Evolutionary conservation across 2,113 vertebrate genomes (phyloP).

Genomic region (Psophia crepitans): DNA sequence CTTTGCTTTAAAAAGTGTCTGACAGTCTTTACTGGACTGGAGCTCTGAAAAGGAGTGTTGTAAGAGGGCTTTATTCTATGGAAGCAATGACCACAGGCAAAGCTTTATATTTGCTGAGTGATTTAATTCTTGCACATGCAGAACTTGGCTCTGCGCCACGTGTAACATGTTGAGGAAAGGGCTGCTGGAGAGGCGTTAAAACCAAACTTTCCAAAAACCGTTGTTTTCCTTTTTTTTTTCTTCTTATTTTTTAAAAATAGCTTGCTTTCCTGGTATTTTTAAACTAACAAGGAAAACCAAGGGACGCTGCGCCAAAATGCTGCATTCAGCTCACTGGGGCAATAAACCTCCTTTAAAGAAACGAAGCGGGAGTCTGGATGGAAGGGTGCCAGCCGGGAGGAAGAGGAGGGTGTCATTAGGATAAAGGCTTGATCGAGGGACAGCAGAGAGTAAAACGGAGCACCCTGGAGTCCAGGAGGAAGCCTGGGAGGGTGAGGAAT

Average conservation of each 20-base stretch:
- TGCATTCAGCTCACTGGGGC: background rate
- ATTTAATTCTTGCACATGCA: conserved; percentile 72
- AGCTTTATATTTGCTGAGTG: conserved; percentile 73
- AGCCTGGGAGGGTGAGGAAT: background rate
- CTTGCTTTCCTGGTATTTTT: conserved; percentile 54
- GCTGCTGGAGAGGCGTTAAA: conserved; percentile 38
- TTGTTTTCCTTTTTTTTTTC: background rate
- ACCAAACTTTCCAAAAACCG: conserved; percentile 22
- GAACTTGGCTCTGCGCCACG: conserved; percentile 53
- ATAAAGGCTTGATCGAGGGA: background rate
- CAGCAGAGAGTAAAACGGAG: background rate
- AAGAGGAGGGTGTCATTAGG: background rate
- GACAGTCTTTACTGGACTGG: conserved; percentile 47
- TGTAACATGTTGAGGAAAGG: conserved; percentile 63
- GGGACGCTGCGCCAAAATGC: background rate
- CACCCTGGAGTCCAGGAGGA: background rate
- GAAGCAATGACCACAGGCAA: conserved; percentile 72
- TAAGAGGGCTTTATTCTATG: conserved; percentile 68
- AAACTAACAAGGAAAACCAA: background rate
- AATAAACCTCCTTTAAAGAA: background rate
- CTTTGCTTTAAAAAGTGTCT: conserved; percentile 74
- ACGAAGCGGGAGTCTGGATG: background rate
- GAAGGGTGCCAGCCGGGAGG: background rate
- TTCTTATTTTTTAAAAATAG: background rate
- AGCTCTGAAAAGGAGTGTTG: conserved; percentile 71